phyloP scores from a whole-genome alignment of 1,140 invertebrate genomes.

The Papilio aristodemus region DNA sequence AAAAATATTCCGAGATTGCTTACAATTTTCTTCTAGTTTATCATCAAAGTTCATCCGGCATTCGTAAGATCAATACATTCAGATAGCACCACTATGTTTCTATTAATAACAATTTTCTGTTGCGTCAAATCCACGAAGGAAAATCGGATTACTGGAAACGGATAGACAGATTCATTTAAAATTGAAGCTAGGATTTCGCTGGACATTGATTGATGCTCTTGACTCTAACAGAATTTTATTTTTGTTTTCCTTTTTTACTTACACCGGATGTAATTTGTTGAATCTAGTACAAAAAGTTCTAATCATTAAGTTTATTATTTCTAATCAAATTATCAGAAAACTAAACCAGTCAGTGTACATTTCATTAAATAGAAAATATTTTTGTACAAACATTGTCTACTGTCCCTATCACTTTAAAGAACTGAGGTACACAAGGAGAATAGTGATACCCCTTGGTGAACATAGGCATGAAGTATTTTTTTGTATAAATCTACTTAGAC shows the following conservation, averaged over 20 bases:
- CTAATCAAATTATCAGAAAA: background rate
- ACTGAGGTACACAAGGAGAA: too few relatives aligned
- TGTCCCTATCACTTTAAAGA: too few relatives aligned
- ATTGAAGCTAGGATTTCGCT: constrained; percentile 9
- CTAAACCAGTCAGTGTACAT: too few relatives aligned
- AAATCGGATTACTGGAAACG: constrained; percentile 26
- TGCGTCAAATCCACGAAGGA: constrained; percentile 6
- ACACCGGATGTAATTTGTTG: background rate
- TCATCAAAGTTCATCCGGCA: background rate
- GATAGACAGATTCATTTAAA: constrained; percentile 31
- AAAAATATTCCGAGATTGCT: too few relatives aligned
- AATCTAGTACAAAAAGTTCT: background rate
- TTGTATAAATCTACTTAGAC: too few relatives aligned
- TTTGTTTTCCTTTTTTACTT: background rate
- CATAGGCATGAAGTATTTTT: too few relatives aligned
- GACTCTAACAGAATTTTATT: constrained; percentile 9
- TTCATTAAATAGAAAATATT: too few relatives aligned
- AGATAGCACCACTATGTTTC: too few relatives aligned
- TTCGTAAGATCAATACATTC: too few relatives aligned
- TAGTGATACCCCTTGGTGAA: too few relatives aligned
- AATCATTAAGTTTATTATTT: background rate
- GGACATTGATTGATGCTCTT: constrained; percentile 25
- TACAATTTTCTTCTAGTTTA: too few relatives aligned
- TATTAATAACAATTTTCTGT: constrained; percentile 17
- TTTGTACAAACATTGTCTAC: too few relatives aligned